Evolutionary conservation across 2,113 vertebrate genomes (phyloP).

Genomic region (Bos taurus): ARS-UCD2.0 NC_037357.1:133290501-133291000

Average conservation of each 20-base stretch:
- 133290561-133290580: background rate
- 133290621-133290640: background rate
- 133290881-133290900: background rate
- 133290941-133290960: background rate
- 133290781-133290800: background rate
- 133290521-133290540: background rate
- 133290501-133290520: background rate
- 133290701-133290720: background rate
- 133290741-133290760: background rate
- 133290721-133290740: background rate
- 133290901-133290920: background rate
- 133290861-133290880: background rate
- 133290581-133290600: background rate
- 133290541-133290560: background rate
- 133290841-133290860: background rate
- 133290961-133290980: background rate
- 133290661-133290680: background rate
- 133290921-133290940: background rate
- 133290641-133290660: background rate
- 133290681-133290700: background rate
- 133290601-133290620: background rate
- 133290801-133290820: background rate
- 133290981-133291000: background rate
- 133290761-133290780: background rate
- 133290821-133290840: background rate